phyloP scores from a whole-genome alignment of 2,113 vertebrate species.

The Apteryx owenii region DNA sequence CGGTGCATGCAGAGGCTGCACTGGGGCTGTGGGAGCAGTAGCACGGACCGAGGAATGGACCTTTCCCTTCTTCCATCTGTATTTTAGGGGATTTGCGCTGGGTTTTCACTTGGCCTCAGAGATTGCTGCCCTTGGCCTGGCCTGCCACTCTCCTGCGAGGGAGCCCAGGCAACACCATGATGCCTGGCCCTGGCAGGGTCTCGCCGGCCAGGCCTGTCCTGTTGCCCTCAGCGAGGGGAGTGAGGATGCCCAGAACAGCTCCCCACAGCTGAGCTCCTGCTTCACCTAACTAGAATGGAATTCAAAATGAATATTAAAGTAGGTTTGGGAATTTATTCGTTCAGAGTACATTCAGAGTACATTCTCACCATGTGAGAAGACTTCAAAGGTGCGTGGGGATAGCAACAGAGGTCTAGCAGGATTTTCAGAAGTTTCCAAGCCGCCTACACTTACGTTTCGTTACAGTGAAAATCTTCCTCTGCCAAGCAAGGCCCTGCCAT shows the following conservation, averaged over 20 bases:
- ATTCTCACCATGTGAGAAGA: background rate
- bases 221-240: background rate
- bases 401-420: background rate
- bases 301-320: background rate
- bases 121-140: background rate
- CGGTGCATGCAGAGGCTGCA: background rate
- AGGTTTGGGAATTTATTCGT: background rate
- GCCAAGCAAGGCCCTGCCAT: background rate
- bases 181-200: background rate
- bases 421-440: background rate
- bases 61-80: background rate
- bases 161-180: background rate
- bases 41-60: background rate
- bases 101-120: background rate
- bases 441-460: background rate
- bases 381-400: background rate
- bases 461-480: background rate
- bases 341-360: too few relatives aligned
- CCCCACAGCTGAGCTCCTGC: background rate
- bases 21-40: background rate
- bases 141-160: background rate
- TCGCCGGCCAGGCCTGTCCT: background rate
- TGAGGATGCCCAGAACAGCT: background rate
- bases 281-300: background rate
- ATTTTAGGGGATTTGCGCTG: background rate